phyloP scores from a whole-genome alignment of 2,797 vertebrate species.

The Pseudopleuronectes americanus region DNA sequence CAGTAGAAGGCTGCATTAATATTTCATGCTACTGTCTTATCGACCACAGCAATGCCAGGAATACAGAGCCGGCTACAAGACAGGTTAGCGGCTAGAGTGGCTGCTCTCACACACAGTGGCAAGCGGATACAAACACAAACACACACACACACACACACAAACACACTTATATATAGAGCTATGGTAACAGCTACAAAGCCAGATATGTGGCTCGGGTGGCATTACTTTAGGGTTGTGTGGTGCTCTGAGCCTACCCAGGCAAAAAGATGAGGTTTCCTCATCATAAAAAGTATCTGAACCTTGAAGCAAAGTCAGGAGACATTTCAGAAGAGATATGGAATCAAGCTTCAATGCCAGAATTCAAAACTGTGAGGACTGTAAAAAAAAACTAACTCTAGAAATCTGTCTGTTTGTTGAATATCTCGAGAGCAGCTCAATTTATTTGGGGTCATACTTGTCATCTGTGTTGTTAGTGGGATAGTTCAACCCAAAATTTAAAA shows the following conservation, averaged over 20 bases:
- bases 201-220: constrained; percentile 50
- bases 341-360: neutral
- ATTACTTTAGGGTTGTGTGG: constrained; percentile 34
- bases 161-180: constrained; percentile 1
- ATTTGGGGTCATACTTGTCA: too few relatives aligned
- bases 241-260: constrained; percentile 20
- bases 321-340: constrained; percentile 19
- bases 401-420: too few relatives aligned
- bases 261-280: constrained; percentile 40
- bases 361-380: neutral
- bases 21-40: constrained; percentile 83
- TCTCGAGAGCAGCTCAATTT: too few relatives aligned
- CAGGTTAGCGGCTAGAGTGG: constrained; percentile 73
- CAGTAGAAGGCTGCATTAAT: constrained; percentile 81
- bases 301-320: constrained; percentile 16
- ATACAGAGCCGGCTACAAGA: constrained; percentile 75
- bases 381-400: neutral
- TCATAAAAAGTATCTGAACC: constrained; percentile 6
- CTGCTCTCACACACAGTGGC: constrained; percentile 50
- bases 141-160: constrained; percentile 8
- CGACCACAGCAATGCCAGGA: constrained; percentile 80
- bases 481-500: neutral
- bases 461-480: too few relatives aligned
- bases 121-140: constrained; percentile 22
- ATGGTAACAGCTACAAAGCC: constrained; percentile 33